Conservation (phyloP, 2,888 invertebrate species). For the Rotaria macrura region DNA sequence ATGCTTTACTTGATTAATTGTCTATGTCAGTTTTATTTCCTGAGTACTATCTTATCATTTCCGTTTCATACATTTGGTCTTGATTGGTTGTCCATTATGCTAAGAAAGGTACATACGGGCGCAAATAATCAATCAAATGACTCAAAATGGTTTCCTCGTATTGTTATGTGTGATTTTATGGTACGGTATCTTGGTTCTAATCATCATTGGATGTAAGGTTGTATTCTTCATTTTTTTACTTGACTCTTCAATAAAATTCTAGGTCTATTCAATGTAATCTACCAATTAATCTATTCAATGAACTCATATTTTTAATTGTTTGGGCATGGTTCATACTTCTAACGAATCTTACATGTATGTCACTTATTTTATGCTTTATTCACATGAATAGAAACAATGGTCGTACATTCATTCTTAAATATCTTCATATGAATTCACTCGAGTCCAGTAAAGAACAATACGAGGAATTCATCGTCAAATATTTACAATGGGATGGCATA, state of each 20-base stretch:
- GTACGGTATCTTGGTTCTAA: neutral
- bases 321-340: neutral
- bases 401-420: neutral
- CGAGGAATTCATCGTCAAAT: neutral
- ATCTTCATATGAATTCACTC: neutral
- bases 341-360: neutral
- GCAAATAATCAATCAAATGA: neutral
- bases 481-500: neutral
- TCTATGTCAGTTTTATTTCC: neutral
- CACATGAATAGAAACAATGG: neutral
- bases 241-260: neutral
- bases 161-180: slow-evolving; percentile 4
- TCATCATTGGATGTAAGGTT: neutral
- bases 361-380: neutral
- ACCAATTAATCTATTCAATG: slow-evolving; percentile 9
- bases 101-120: neutral
- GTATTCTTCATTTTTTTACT: neutral
- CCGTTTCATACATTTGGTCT: neutral
- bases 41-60: neutral
- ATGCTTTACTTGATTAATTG: neutral
- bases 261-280: neutral
- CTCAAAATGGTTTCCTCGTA: neutral
- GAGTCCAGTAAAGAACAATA: neutral
- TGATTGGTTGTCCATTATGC: neutral
- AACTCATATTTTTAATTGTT: neutral